Base-by-base conservation (phyloP, 2,797 vertebrate genomes). In the Stomatorhinus walkeri region DNA sequence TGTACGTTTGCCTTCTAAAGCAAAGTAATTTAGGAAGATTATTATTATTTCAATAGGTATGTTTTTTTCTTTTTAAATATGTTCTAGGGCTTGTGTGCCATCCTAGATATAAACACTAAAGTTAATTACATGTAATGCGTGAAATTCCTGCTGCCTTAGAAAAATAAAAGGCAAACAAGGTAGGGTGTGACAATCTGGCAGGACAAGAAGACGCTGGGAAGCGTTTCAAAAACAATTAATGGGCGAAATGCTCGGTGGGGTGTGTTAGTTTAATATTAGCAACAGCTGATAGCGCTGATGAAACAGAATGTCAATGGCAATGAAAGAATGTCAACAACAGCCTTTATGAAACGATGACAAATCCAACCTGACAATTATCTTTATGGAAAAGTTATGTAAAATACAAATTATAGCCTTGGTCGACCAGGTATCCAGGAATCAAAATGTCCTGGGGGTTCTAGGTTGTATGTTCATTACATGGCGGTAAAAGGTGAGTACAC, bases 391-490 rank as follows among this genome's bases (percentile, higher is more conserved):
- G 68, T 76, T 76, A 16, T 19, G 68, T 76, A 40, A 76, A 76
- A 76, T 36, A 76, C 68, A 76, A 76, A 76, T 76, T 40, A 76
- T 76, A 76, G 32, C 68, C 68, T 76, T 36, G 68, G 68, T 76
- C 32, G 32, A 32, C 68, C 68, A 76, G 68, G 68, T 36, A 76
- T 76, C 32, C 68, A 7, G 32, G 4, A 76, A 76, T 76, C 32
- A 76, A 14, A 76, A 76, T 76, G 14, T 76, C 68, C 68, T 76
- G 68, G 68, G 68, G 68, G 32, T 40, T 76, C 68, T 16, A 7
- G 40, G 68, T 40, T 40, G 32, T 16, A 40, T 76, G 68, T 40
- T 76, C 68, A 76, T 76, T 76, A 40, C 14, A 76, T 76, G 32
- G 68, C 0, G 1, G 32, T 76, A 40, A 16, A 76, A 36, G 5